Percentiles rank a stretch among this genome's conserved stretches.
Evolutionary conservation across 2,888 invertebrate genomes (phyloP).

Genomic region (Leptinotarsa haldemani): DNA sequence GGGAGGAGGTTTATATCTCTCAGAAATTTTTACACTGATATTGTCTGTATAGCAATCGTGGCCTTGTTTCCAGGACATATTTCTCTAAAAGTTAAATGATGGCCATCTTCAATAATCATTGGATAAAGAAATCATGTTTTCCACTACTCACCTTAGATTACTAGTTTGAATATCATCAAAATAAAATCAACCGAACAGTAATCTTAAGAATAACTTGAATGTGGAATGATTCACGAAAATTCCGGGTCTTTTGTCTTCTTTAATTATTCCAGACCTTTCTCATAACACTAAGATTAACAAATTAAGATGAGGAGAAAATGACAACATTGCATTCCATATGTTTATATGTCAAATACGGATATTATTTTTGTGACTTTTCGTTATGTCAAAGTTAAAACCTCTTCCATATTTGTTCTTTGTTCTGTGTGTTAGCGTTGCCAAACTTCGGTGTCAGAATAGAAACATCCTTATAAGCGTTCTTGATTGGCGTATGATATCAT

Average conservation of each 20-base stretch:
- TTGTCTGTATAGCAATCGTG: constrained; percentile 78
- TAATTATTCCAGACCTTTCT: constrained; percentile 17
- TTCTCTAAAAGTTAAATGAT: constrained; percentile 20
- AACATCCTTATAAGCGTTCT: too few relatives aligned
- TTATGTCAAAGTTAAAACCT: too few relatives aligned
- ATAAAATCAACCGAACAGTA: neutral
- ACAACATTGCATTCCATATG: constrained; percentile 16
- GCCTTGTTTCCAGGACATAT: constrained; percentile 56
- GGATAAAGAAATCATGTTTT: neutral
- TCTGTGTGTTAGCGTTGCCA: too few relatives aligned
- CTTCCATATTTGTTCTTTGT: too few relatives aligned
- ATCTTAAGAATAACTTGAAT: neutral
- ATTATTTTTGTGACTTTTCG: too few relatives aligned
- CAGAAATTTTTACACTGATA: constrained; percentile 88
- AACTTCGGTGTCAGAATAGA: too few relatives aligned
- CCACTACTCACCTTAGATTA: constrained; percentile 8
- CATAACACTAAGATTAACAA: constrained; percentile 11
- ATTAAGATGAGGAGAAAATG: neutral
- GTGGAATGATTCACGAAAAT: constrained; percentile 5
- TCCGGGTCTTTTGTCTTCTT: neutral
- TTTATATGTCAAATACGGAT: neutral
- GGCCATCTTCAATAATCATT: constrained; percentile 1
- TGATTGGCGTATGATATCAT: too few relatives aligned
- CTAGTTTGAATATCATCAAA: constrained; percentile 5
- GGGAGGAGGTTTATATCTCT: constrained; percentile 86